These are phyloP conservation scores for Ceratotherium simum DNA, from an alignment of 2,113 vertebrate genomes.

Conservation along the genomic window DNA sequence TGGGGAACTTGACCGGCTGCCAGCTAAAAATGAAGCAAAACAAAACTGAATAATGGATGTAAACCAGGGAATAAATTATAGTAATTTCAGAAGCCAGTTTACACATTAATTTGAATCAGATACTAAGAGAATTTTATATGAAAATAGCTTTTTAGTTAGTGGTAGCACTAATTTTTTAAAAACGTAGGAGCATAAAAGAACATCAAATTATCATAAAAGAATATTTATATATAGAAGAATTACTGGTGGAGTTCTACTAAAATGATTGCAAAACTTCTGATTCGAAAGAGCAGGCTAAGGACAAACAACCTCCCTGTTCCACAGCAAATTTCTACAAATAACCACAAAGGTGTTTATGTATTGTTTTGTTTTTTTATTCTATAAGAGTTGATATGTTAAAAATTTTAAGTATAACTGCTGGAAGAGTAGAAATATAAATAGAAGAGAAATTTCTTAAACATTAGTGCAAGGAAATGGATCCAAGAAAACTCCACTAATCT, in stretches of 20 bases:
- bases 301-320: neutral
- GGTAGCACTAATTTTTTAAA: neutral
- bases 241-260: neutral
- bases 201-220: neutral
- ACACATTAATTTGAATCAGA: neutral
- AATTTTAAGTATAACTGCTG: neutral
- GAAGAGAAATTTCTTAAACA: slow-evolving; percentile 16
- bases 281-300: neutral
- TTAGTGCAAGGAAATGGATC: neutral
- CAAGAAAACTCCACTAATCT: neutral
- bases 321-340: neutral
- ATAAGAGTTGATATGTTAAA: neutral
- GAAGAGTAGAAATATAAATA: neutral
- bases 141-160: slow-evolving; percentile 35
- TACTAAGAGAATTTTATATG: neutral
- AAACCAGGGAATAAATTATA: neutral
- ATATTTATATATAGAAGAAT: neutral
- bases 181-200: slow-evolving; percentile 4
- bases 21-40: slow-evolving; percentile 88
- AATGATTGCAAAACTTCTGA: neutral
- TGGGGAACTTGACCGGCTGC: slow-evolving; percentile 97
- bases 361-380: neutral
- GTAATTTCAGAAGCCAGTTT: neutral
- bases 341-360: neutral
- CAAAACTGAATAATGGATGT: neutral